Conservation (phyloP, 2,797 vertebrate species). For the Enteromius argenteus region DNA sequence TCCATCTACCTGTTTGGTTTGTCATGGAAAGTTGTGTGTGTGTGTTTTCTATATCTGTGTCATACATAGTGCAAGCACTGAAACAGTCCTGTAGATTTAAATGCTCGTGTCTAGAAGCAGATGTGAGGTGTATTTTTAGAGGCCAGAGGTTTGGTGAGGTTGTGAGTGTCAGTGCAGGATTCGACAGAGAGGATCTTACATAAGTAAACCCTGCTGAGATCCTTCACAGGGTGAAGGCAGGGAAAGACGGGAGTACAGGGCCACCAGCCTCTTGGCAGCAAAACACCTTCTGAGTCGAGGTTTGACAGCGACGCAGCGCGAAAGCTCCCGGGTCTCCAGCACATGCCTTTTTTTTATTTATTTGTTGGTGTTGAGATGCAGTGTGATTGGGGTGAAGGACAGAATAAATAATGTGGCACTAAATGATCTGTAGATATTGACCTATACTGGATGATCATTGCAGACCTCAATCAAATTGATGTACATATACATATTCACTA, state of each 20-base stretch:
- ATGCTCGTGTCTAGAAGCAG: constrained; percentile 11
- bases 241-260: background rate
- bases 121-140: constrained; percentile 28
- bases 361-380: background rate
- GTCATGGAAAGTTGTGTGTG: background rate
- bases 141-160: constrained; percentile 36
- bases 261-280: background rate
- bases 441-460: background rate
- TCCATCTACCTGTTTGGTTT: background rate
- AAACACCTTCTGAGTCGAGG: background rate
- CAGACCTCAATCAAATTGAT: background rate
- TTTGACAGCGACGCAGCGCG: background rate
- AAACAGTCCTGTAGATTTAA: background rate
- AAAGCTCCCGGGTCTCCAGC: background rate
- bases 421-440: background rate
- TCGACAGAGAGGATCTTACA: constrained; percentile 16
- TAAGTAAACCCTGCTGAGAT: constrained; percentile 23
- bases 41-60: background rate
- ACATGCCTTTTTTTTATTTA: background rate
- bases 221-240: background rate
- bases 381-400: background rate
- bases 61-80: background rate
- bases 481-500: background rate
- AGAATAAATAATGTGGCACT: background rate
- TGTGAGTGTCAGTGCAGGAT: constrained; percentile 21